Evolutionary conservation across 2,113 vertebrate genomes (phyloP), one percentile per base, ranked within the genome.

Genomic region (Otolemur garnettii): DNA sequence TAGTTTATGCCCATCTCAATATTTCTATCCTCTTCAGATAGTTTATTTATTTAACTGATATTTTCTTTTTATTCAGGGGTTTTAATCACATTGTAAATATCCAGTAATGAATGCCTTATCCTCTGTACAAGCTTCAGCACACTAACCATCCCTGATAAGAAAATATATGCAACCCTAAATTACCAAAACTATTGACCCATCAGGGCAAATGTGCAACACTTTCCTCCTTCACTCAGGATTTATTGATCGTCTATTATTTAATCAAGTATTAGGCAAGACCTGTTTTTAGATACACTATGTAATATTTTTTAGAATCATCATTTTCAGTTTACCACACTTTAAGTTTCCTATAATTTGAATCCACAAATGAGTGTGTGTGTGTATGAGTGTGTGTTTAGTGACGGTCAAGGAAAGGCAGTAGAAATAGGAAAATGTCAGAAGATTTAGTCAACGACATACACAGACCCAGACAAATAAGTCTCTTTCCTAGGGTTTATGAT

Each of bases 31-130:
- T 64, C 64, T 19, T 24, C 45, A 5, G 7, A 87, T 21, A 45
- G n/a, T 87, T 71, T 79, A 30, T 83, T 91, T 96, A 92, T 79
- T 85, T 91, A 83, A 75, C 7, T 13, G 50, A 95, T 86, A 26
- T 53, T 93, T 96, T 77, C 66, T 85, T 53, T 50, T 94, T 42
- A 88, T 66, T 75, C 64, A 62, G 13, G 50, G 18, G 12, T 45
- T 42, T 91, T 92, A 78, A 38, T 50, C 71, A 62, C 53, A 81
- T 35, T 30, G 35, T 72, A 96, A 45, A 17, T 22, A 90, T 50
- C 80, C 64, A 68, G 79, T 64, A 89, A 96, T n/a, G 50, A 55
- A 57, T n/a, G 28, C 82, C 62, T n/a, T 79, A 0, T 66, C n/a
- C 2, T 89, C 94, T 74, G 28, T 12, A 45, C 22, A 72, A 77